Evolutionary conservation across 1,140 invertebrate species (phyloP).

Genomic region (Belonocnema kinseyi): DNA sequence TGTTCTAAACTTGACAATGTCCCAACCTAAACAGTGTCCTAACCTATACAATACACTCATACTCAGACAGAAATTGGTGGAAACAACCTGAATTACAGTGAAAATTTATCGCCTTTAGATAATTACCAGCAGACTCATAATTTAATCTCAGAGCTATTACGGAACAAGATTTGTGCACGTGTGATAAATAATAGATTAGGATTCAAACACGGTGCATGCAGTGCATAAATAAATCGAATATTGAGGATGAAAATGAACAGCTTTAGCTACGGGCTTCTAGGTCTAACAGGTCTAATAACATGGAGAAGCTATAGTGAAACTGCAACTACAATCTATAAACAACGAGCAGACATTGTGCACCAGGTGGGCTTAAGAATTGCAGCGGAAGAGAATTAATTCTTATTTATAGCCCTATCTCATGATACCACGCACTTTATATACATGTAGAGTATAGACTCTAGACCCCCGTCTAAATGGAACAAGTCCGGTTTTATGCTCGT

Average conservation of each 20-base stretch:
- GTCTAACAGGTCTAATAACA: constrained; percentile 15
- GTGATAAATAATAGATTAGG: too few relatives aligned
- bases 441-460: not conserved
- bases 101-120: too few relatives aligned
- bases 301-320: constrained; percentile 37
- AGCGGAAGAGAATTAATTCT: constrained; percentile 55
- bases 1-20: too few relatives aligned
- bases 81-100: too few relatives aligned
- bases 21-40: too few relatives aligned
- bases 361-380: constrained; percentile 56
- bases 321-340: constrained; percentile 43
- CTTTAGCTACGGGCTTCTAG: not conserved
- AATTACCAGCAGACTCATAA: too few relatives aligned
- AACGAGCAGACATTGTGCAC: constrained; percentile 49
- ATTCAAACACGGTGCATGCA: too few relatives aligned
- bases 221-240: not conserved
- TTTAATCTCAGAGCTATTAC: too few relatives aligned
- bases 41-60: too few relatives aligned
- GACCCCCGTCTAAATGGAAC: constrained; percentile 36
- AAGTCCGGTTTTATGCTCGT: constrained; percentile 48
- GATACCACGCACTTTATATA: constrained; percentile 34
- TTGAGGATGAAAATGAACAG: constrained; percentile 16
- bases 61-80: too few relatives aligned
- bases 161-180: too few relatives aligned
- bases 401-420: constrained; percentile 55